Evolutionary conservation across 2,888 invertebrate genomes (phyloP).

Genomic region (Lordiphosa andalusiaca): DNA sequence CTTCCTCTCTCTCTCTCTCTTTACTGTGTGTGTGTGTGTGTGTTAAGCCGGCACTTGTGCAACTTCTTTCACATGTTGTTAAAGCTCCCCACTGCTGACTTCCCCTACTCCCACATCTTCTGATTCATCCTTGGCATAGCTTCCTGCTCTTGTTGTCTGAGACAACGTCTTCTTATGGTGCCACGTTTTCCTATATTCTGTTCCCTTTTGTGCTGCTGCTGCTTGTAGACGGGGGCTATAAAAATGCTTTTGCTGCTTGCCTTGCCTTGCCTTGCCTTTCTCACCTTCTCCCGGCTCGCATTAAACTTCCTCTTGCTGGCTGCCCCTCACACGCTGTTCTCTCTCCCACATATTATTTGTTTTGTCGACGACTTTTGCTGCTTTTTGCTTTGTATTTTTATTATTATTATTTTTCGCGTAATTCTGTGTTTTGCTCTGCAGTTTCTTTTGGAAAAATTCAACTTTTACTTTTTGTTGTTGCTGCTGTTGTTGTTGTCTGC

Average conservation of each 20-base stretch:
- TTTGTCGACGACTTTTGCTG: conserved; percentile 34
- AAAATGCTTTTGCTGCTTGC: conserved; percentile 44
- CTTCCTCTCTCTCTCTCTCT: neutral
- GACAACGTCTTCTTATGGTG: conserved; percentile 50
- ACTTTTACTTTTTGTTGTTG: conserved; percentile 69
- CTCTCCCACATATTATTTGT: conserved; percentile 40
- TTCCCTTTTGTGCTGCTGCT: conserved; percentile 18
- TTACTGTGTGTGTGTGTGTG: conserved; percentile 19
- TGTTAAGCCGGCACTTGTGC: conserved; percentile 65
- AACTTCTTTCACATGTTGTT: conserved; percentile 52
- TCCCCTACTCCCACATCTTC: conserved; percentile 3
- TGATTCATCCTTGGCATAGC: conserved; percentile 7
- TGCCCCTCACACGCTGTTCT: conserved; percentile 16
- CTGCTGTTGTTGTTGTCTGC: conserved; percentile 29
- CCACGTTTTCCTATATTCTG: conserved; percentile 52
- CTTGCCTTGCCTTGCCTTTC: conserved; percentile 12
- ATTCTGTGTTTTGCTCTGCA: conserved; percentile 73
- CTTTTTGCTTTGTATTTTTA: conserved; percentile 62
- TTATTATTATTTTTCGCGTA: conserved; percentile 75
- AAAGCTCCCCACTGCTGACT: conserved; percentile 21
- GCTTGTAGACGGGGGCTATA: conserved; percentile 65
- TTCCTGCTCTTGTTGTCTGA: conserved; percentile 48
- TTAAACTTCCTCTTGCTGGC: conserved; percentile 58
- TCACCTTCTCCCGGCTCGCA: conserved; percentile 45
- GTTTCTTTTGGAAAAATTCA: conserved; percentile 74